These are phyloP conservation scores for Phorcus lineatus DNA, from an alignment of 2,888 invertebrate species.

Conservation along the genomic window DNA sequence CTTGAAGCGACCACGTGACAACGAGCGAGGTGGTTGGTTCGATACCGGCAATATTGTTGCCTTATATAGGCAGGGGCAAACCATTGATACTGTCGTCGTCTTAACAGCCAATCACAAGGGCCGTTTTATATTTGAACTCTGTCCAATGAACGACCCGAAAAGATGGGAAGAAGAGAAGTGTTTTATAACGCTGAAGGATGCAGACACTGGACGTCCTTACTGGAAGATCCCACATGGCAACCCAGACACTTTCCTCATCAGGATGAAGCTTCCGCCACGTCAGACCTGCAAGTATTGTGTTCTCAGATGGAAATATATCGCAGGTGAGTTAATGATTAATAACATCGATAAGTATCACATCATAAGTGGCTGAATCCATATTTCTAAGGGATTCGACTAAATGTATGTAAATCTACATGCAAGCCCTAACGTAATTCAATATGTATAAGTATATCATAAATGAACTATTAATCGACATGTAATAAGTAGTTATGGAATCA, in stretches of 20 bases:
- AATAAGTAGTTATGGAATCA: no score
- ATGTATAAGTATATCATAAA: no score
- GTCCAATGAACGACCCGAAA: not conserved
- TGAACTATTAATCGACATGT: no score
- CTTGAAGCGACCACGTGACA: not conserved
- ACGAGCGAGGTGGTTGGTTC: not conserved
- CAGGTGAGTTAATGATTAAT: not conserved
- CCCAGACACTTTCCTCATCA: not conserved
- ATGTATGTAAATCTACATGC: no score
- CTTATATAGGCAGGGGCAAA: not conserved
- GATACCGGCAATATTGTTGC: not conserved
- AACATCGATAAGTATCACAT: no score
- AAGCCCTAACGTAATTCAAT: no score
- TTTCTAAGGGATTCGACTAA: no score
- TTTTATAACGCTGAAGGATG: not conserved
- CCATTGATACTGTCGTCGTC: not conserved
- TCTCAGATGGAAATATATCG: conserved; percentile 3
- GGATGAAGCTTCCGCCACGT: not conserved
- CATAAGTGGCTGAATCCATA: no score
- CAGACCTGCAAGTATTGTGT: not conserved
- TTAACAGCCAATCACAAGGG: not conserved
- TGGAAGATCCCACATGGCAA: not conserved
- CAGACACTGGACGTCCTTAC: not conserved
- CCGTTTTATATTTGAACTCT: not conserved
- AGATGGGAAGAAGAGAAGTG: not conserved